Base-by-base conservation (phyloP, 35 echinoderm and acorn worm genomes). In the Nesometra sesokonis region DNA sequence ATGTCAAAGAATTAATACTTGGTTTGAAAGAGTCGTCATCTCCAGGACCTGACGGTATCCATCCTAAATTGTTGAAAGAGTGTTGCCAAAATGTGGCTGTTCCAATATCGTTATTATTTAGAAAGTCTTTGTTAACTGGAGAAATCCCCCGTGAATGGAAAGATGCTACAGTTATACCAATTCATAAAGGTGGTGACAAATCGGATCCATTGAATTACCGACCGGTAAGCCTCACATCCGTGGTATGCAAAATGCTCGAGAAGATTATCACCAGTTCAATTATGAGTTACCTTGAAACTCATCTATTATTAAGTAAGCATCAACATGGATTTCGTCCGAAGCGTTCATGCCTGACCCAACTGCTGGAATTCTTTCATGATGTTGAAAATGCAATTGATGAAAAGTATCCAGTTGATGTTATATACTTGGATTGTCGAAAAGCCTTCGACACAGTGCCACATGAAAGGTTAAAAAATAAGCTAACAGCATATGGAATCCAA, bases 231-330 rank as follows among this genome's bases (percentile, higher is more conserved):
- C 78, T 89, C 0, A 89, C 82, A 13, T 81, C 86, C 11, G 80
- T 93, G 37, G n/a, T 78, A 32, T 88, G 90, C 57, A 83, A 91
- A 35, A 39, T 91, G 0, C n/a, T 91, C 11, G 90, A 91, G 82
- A 38, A 81, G 38, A 89, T 89, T 82, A 78, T 89, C 17, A 77
- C 43, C n/a, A 77, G 85, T 47, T 78, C 33, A 36, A 35, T 89
- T 46, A 36, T 76, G 35, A 32, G 78, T 15, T 82, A 89, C 40
- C 31, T 89, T 2, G 81, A 89, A 57, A 40, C 31, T 30, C 11
- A 78, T 35, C 77, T 31, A 43, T 32, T 82, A 36, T 32, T 89
- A 0, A 78, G 27, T 27, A 33, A 77, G 0, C 76, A 35, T 76
- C 79, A 80, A 80, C 79, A 80, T 33, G 35, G 32, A 32, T 80